Evolutionary conservation across 1,140 invertebrate species (phyloP).

Genomic region (roundworm (Caenorhabditis elegans)): DNA sequence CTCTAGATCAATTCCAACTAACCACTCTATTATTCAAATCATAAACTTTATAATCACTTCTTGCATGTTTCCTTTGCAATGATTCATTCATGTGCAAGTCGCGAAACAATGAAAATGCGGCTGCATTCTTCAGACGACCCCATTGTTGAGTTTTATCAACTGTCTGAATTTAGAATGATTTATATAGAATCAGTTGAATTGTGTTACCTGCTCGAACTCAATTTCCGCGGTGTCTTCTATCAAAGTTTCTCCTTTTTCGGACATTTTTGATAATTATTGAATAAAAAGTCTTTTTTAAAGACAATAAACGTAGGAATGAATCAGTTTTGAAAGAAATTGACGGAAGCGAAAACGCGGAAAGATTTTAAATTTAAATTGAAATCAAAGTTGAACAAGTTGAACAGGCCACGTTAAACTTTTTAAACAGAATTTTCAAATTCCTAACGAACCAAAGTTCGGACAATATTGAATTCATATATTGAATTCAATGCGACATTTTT

Average conservation of each 20-base stretch:
- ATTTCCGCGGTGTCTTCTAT: not conserved
- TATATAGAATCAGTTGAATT: no score
- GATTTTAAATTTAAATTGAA: no score
- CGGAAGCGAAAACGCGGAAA: no score
- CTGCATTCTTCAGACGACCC: not conserved
- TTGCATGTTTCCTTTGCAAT: not conserved
- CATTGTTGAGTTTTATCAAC: not conserved
- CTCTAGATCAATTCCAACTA: not conserved
- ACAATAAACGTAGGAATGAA: no score
- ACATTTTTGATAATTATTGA: not conserved
- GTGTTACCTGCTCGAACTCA: not conserved
- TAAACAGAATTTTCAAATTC: no score
- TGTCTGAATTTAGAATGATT: no score
- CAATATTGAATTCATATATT: no score
- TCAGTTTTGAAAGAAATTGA: no score
- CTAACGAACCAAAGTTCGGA: no score
- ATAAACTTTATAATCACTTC: constrained; percentile 18
- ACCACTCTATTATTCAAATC: constrained; percentile 22
- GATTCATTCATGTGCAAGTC: not conserved
- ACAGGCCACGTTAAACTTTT: no score
- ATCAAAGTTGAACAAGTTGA: no score
- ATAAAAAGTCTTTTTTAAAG: not conserved
- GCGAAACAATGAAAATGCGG: constrained; percentile 6
- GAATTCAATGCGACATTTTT: no score
- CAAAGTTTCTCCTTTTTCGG: not conserved